These are phyloP conservation scores for Pogonocherus hispidulus DNA, from an alignment of 2,888 invertebrate genomes.

Conservation along the genomic window DNA sequence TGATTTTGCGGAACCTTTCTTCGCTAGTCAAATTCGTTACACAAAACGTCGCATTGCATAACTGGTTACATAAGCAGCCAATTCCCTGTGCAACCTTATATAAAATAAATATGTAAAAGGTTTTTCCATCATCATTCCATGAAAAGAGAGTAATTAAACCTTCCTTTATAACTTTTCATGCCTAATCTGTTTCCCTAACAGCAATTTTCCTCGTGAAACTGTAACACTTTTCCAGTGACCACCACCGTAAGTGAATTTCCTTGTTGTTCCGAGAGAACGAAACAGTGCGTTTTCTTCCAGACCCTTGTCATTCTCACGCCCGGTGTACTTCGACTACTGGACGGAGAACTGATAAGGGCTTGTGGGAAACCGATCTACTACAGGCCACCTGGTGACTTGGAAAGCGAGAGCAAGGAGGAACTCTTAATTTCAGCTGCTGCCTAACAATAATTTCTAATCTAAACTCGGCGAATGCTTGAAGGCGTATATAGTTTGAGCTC, in stretches of 20 bases:
- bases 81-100: no score
- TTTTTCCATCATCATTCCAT: no score
- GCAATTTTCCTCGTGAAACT: not conserved
- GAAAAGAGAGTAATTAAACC: no score
- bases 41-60: no score
- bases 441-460: not conserved
- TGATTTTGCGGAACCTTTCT: no score
- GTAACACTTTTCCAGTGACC: conserved; percentile 31
- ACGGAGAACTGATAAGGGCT: conserved; percentile 99
- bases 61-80: no score
- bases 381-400: conserved; percentile 26
- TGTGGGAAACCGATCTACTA: conserved; percentile 76
- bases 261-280: conserved; percentile 43
- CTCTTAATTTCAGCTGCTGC: not conserved
- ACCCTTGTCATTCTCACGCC: conserved; percentile 97
- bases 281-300: conserved; percentile 66
- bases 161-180: no score
- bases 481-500: no score
- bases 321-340: conserved; percentile 90
- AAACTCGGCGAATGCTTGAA: no score
- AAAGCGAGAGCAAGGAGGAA: not conserved
- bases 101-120: no score
- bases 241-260: conserved; percentile 42
- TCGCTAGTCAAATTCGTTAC: no score
- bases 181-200: no score